Evolutionary conservation across 2,113 vertebrate species (phyloP).

Genomic region (Poicephalus gulielmi): DNA sequence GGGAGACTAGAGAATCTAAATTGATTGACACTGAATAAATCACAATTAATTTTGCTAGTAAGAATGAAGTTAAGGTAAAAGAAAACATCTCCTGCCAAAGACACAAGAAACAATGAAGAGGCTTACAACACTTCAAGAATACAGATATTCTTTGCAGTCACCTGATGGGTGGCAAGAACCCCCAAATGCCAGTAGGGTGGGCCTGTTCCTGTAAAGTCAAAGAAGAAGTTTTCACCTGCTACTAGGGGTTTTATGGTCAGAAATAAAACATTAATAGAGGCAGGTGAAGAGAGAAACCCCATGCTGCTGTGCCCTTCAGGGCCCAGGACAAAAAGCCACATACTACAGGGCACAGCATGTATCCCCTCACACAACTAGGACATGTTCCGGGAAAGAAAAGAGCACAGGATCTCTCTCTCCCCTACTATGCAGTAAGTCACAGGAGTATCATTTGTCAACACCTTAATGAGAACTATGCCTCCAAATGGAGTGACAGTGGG

Average conservation of each 20-base stretch:
- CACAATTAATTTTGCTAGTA: background rate
- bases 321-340: background rate
- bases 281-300: background rate
- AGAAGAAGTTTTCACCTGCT: background rate
- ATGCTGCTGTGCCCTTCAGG: background rate
- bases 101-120: background rate
- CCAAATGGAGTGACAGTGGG: background rate
- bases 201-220: background rate
- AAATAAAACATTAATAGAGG: background rate
- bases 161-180: background rate
- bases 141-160: background rate
- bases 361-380: background rate
- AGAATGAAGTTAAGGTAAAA: background rate
- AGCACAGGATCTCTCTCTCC: background rate
- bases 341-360: background rate
- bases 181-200: background rate
- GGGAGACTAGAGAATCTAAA: background rate
- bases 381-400: background rate
- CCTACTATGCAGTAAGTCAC: background rate
- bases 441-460: slow-evolving; percentile 24
- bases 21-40: slow-evolving; percentile 29
- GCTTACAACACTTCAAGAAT: background rate
- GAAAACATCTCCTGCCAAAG: background rate
- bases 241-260: background rate
- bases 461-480: slow-evolving; percentile 13